A percentile compares a stretch with the other conserved stretches of the same genome.
Conservation (phyloP, 2,797 vertebrate genomes). For the Pseudopleuronectes americanus region DNA sequence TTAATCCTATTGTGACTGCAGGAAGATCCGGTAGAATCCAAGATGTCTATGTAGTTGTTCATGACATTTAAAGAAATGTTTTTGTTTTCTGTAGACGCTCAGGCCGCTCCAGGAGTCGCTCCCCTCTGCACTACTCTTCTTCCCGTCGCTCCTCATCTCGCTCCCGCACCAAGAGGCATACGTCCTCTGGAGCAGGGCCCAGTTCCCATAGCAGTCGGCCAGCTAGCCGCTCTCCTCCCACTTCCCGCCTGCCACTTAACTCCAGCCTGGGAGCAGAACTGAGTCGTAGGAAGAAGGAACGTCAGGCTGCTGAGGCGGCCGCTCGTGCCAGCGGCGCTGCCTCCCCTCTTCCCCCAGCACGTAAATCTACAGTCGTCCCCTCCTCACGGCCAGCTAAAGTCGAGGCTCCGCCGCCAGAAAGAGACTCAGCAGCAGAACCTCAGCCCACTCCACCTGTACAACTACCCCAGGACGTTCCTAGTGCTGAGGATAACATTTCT, state of each 20-base stretch:
- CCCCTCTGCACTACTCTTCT: constrained; percentile 88
- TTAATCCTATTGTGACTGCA: neutral
- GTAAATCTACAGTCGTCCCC: constrained; percentile 55
- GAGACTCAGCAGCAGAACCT: constrained; percentile 64
- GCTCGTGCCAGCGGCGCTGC: constrained; percentile 80
- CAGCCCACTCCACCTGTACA: constrained; percentile 69
- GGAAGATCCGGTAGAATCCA: neutral
- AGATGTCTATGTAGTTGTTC: neutral
- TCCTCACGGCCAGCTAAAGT: constrained; percentile 65
- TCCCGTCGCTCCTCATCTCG: constrained; percentile 87
- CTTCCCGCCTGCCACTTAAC: constrained; percentile 90
- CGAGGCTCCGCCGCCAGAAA: constrained; percentile 65
- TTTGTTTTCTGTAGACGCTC: constrained; percentile 81
- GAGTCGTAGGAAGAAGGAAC: constrained; percentile 94
- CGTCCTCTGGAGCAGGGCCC: constrained; percentile 78
- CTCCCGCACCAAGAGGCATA: constrained; percentile 91
- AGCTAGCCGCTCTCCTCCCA: constrained; percentile 91
- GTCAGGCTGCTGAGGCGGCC: constrained; percentile 90
- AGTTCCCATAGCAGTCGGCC: constrained; percentile 89
- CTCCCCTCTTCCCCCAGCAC: constrained; percentile 68
- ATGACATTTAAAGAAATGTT: neutral
- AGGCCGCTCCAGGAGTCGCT: constrained; percentile 89
- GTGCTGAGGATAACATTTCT: constrained; percentile 65
- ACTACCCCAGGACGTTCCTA: constrained; percentile 65
- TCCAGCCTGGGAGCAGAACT: constrained; percentile 97